phyloP scores from a whole-genome alignment of 2,888 invertebrate species.

The Drosophila colorata region DNA sequence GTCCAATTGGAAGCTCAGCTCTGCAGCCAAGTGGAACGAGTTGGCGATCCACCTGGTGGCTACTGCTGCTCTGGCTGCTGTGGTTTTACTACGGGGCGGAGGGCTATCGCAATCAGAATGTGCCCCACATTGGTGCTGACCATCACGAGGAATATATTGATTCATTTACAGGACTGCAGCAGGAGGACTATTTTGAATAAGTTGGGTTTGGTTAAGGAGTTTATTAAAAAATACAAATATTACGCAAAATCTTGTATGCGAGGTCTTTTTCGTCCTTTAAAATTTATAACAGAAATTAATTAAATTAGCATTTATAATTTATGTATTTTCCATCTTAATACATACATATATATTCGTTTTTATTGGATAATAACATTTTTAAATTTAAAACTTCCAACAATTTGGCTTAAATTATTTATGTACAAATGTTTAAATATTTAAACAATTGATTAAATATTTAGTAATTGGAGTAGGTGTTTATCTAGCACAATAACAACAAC shows the following conservation, averaged over 20 bases:
- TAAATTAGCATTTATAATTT: not conserved
- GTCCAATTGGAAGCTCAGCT: slow-evolving; percentile 10
- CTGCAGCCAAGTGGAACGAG: not conserved
- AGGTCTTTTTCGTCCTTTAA: too few relatives aligned
- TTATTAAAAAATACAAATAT: too few relatives aligned
- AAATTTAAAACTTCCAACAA: not conserved
- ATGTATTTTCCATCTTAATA: not conserved
- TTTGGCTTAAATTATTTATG: not conserved
- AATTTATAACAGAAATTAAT: too few relatives aligned
- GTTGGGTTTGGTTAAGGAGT: too few relatives aligned
- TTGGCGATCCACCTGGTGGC: slow-evolving; percentile 18
- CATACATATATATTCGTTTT: not conserved
- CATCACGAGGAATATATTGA: slow-evolving; percentile 48
- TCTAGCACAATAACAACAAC: not conserved
- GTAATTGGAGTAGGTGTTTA: not conserved
- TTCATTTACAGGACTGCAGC: slow-evolving; percentile 43
- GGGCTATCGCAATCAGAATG: slow-evolving; percentile 21
- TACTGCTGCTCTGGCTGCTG: slow-evolving; percentile 17
- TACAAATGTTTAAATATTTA: not conserved
- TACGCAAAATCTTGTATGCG: too few relatives aligned
- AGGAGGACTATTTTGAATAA: slow-evolving; percentile 9
- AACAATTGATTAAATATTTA: not conserved
- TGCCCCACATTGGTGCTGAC: slow-evolving; percentile 22
- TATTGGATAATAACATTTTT: not conserved
- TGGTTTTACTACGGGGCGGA: slow-evolving; percentile 7